Conservation (phyloP, 2,797 vertebrate genomes). For the Anguilla megastoma region DNA sequence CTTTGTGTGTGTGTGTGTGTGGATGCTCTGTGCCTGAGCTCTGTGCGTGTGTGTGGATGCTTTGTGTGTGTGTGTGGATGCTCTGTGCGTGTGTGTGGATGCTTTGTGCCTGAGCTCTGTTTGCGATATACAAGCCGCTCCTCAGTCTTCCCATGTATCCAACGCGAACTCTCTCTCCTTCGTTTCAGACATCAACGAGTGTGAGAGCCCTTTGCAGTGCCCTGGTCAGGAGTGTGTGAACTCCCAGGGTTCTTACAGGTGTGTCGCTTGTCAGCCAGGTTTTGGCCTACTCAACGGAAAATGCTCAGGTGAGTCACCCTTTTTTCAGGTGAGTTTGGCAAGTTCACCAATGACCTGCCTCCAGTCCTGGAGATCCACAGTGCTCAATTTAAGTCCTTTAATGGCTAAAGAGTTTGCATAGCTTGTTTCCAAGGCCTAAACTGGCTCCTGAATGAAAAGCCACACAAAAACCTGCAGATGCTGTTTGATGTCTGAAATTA, state of each 20-base stretch:
- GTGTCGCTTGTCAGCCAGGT: conserved; percentile 63
- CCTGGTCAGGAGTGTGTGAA: conserved; percentile 71
- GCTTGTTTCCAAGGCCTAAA: neutral
- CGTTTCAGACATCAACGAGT: conserved; percentile 71
- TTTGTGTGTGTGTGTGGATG: no score
- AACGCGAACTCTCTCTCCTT: neutral
- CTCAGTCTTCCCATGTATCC: neutral
- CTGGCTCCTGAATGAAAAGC: neutral
- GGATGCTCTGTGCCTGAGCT: no score
- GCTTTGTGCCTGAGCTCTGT: neutral
- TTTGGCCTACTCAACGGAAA: neutral
- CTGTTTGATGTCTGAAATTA: no score
- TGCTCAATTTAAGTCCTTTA: neutral
- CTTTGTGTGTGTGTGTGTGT: neutral
- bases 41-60: no score
- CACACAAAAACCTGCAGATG: neutral
- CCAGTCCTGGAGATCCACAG: neutral
- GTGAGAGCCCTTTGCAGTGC: conserved; percentile 66
- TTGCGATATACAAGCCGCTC: neutral
- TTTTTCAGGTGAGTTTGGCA: neutral
- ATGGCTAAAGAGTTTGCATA: neutral
- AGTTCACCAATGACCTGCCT: neutral
- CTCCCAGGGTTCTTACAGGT: conserved; percentile 69
- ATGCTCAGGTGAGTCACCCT: neutral
- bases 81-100: neutral